Conservation (phyloP, 2,888 invertebrate genomes). For the Augiades crinisus region DNA sequence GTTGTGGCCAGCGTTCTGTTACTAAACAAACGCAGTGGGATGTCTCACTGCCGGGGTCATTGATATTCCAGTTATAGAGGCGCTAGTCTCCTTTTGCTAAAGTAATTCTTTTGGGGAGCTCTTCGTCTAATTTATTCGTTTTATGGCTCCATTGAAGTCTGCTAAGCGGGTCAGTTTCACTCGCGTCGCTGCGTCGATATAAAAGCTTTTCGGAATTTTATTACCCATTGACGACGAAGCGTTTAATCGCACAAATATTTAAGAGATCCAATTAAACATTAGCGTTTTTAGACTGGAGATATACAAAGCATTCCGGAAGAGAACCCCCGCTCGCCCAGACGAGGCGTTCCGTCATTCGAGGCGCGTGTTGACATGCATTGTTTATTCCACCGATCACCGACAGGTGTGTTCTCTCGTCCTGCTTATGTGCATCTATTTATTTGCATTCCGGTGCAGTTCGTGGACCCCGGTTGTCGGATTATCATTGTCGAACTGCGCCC, state of each 20-base stretch:
- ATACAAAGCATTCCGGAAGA: slow-evolving; percentile 40
- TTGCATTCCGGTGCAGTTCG: slow-evolving; percentile 76
- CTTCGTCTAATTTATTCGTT: slow-evolving; percentile 11
- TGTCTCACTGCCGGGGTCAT: slow-evolving; percentile 37
- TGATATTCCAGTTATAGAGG: slow-evolving; percentile 41
- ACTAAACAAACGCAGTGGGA: slow-evolving; percentile 16
- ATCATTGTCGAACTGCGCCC: slow-evolving; percentile 61
- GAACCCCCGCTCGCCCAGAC: slow-evolving; percentile 32
- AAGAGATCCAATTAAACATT: slow-evolving; percentile 30
- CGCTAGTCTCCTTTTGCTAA: slow-evolving; percentile 6
- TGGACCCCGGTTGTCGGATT: slow-evolving; percentile 62
- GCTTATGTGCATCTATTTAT: slow-evolving; percentile 73
- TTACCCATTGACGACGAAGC: slow-evolving; percentile 2
- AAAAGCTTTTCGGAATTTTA: slow-evolving; percentile 22
- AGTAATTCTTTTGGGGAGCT: slow-evolving; percentile 21
- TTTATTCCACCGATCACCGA: slow-evolving; percentile 67
- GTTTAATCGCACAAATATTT: slow-evolving; percentile 31
- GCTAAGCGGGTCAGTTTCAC: slow-evolving; percentile 16
- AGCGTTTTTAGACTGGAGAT: slow-evolving; percentile 32
- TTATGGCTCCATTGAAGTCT: slow-evolving; percentile 15
- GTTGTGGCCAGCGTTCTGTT: slow-evolving; percentile 24
- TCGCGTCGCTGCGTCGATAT: slow-evolving; percentile 20
- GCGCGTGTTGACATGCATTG: slow-evolving; percentile 63
- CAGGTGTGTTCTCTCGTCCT: slow-evolving; percentile 73
- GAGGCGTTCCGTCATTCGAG: slow-evolving; percentile 42